Percentiles rank a stretch among this genome's conserved stretches.
phyloP scores from a whole-genome alignment of 2,113 vertebrate genomes.

The Nothocercus nigrocapillus region DNA sequence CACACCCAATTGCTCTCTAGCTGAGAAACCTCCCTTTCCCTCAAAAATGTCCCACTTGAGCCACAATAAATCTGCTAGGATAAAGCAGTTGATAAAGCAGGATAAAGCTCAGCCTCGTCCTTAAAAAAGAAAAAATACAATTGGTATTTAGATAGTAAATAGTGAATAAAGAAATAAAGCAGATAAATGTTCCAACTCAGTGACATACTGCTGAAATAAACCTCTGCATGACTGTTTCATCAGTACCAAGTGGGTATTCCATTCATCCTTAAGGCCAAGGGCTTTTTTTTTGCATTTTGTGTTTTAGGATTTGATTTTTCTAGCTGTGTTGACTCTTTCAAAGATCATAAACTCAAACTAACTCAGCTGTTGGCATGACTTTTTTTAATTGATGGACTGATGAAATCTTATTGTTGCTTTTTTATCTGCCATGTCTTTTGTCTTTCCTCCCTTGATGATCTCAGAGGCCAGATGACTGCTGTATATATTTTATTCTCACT shows the following conservation, averaged over 20 bases:
- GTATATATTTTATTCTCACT: neutral
- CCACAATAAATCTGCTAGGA: neutral
- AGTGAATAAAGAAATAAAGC: neutral
- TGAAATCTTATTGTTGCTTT: neutral
- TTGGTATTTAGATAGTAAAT: neutral
- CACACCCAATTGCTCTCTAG: neutral
- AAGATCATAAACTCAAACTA: neutral
- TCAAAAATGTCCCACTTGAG: neutral
- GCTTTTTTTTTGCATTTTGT: neutral
- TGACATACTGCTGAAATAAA: neutral
- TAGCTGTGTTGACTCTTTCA: neutral
- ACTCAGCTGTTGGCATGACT: neutral
- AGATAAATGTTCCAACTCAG: neutral
- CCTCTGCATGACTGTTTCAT: neutral
- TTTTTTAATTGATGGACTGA: neutral
- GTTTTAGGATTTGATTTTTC: neutral
- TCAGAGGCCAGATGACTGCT: neutral
- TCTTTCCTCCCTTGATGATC: neutral
- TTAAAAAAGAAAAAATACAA: neutral
- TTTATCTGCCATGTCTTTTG: neutral
- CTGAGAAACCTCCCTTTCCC: neutral
- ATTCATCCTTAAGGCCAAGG: neutral
- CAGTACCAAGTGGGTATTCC: rapidly evolving
- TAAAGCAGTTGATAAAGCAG: neutral
- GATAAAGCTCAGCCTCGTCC: neutral